Percentiles rank a stretch among this genome's conserved stretches.
Conservation (phyloP, 2,888 invertebrate species). For the Ptilodon capucinus region DNA sequence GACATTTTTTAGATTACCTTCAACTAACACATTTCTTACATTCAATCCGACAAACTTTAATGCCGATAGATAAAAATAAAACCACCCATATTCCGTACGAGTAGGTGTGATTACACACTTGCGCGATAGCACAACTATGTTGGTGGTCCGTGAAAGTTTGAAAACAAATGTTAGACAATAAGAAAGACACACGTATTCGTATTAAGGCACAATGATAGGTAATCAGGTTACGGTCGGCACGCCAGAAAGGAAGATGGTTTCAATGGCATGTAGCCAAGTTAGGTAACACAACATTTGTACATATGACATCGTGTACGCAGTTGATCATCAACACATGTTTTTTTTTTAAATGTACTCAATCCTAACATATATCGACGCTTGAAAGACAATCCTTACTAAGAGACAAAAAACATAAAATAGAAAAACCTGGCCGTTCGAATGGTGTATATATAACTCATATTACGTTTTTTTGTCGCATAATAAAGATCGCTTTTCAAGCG, state of each 20-base stretch:
- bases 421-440: too few species aligned
- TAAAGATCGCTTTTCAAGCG: too few species aligned
- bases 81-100: constrained; percentile 1
- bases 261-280: background rate
- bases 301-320: too few species aligned
- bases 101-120: background rate
- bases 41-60: constrained; percentile 15
- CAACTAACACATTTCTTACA: constrained; percentile 39
- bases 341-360: too few species aligned
- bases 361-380: too few species aligned
- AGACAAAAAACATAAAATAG: too few species aligned
- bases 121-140: background rate
- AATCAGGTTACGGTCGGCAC: constrained; percentile 30
- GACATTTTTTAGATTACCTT: background rate
- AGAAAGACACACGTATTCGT: constrained; percentile 32
- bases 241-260: constrained; percentile 6
- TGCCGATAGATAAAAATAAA: background rate
- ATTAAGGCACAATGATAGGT: constrained; percentile 38
- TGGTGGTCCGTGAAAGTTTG: constrained; percentile 39
- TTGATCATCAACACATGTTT: too few species aligned
- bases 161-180: constrained; percentile 64
- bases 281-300: background rate
- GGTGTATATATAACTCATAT: too few species aligned
- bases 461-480: too few species aligned
- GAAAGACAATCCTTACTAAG: too few species aligned